Evolutionary conservation across 1,140 invertebrate genomes (phyloP).

Genomic region (Pseudomyrmex cubaensis): DNA sequence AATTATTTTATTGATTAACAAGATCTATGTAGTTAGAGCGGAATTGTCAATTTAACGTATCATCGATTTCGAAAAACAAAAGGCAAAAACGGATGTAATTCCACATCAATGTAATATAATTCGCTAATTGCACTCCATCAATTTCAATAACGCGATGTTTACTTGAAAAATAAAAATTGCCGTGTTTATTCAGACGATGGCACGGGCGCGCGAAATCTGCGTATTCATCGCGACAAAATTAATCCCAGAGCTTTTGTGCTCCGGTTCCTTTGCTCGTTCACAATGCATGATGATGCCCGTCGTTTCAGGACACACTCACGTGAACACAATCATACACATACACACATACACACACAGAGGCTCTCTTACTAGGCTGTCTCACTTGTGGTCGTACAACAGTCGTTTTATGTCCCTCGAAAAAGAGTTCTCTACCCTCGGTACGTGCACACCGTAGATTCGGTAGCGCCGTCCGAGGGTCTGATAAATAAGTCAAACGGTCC

Average conservation of each 20-base stretch:
- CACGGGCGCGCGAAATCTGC: constrained; percentile 26
- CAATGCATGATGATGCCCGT: constrained; percentile 36
- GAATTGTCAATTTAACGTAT: neutral
- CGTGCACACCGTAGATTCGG: constrained; percentile 31
- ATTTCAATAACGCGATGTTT: neutral
- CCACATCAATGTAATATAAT: neutral
- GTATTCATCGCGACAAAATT: constrained; percentile 31
- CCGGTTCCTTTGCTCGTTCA: constrained; percentile 29
- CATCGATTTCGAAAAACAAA: neutral
- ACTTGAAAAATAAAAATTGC: neutral
- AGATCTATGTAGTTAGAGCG: neutral
- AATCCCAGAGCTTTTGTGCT: constrained; percentile 20
- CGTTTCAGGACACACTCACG: constrained; percentile 20
- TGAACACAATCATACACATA: neutral
- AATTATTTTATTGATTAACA: constrained; percentile 2
- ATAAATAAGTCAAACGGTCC: constrained; percentile 57
- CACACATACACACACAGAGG: neutral
- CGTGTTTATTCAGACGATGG: neutral
- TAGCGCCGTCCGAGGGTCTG: constrained; percentile 39
- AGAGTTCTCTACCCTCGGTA: constrained; percentile 34
- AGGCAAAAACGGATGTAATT: neutral
- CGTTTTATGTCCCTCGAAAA: constrained; percentile 52
- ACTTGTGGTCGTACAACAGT: constrained; percentile 52
- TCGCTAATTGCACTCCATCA: neutral
- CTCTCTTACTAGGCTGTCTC: constrained; percentile 8